Base-by-base conservation (phyloP, 2,888 invertebrate species). In the Cephus sareptanus region DNA sequence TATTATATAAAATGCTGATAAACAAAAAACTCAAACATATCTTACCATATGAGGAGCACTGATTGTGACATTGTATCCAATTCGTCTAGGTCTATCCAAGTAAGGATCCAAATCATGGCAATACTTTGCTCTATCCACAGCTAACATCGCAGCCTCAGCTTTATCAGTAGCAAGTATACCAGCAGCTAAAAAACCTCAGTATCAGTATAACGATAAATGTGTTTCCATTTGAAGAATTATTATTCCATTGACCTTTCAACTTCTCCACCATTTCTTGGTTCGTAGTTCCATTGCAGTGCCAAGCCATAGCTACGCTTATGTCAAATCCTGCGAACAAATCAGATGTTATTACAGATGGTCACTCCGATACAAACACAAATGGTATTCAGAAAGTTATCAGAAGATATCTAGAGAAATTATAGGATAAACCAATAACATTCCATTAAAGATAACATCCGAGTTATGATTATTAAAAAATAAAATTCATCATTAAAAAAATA, bases 11-110 rank as follows among this genome's bases (percentile, higher is more conserved):
- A 9, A 56, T 56, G 15, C 0, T 56, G 23, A 56, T 23, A 23
- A 56, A 2, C 23, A 15, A 35, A 68, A 68, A 34, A 81, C 82
- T 86, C 90, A 6, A 56, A 23, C 6, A 23, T 56, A 56, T 56
- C 23, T 9, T 92, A 97, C 97, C 98, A 99, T 99, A 90, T 98
- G 98, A 13, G 98, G 98, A 37, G 98, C 98, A 92, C 97, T 97
- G 80, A 99, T 98, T 0, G 98, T 99, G 12, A 98, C 99, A 73
- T 97, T 96, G 91, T 94, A 98, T 70, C 99, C 99, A 89, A 99
- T 99, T 77, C 96, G 94, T 91, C 98, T 97, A 0, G 98, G 98
- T 23, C 97, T 95, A 92, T 98, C 98, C 91, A 95, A 94, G 87
- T 98, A 98, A 0, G 98, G 96, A 89, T 96, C 95, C 9, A 85